phyloP scores from a whole-genome alignment of 1,140 invertebrate species.

The Elysia chlorotica region DNA sequence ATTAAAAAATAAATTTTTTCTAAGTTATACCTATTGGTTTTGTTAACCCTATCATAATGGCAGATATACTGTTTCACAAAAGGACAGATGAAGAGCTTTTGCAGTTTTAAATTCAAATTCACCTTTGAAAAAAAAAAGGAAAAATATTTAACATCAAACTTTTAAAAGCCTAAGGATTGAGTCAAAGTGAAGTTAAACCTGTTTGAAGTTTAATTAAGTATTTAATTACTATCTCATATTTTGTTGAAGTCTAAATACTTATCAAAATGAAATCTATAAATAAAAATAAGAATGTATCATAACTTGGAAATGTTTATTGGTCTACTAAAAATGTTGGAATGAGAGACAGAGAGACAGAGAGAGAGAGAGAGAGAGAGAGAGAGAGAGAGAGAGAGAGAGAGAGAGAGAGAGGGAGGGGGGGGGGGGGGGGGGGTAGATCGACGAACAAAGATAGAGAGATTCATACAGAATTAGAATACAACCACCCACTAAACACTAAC shows the following conservation, averaged over 20 bases:
- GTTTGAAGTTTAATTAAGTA: too few relatives aligned
- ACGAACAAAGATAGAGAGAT: not conserved
- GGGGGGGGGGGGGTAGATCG: not conserved
- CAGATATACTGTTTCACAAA: too few relatives aligned
- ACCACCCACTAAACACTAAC: constrained; percentile 55
- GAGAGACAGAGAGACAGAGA: not conserved
- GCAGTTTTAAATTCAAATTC: not conserved
- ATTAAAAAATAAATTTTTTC: too few relatives aligned
- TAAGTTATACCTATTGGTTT: not conserved
- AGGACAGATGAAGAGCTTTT: not conserved
- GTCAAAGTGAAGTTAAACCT: not conserved
- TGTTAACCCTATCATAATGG: not conserved
- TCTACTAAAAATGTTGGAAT: not conserved
- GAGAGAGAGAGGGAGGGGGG: not conserved
- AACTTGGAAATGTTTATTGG: too few relatives aligned
- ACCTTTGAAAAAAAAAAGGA: not conserved
- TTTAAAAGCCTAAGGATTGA: not conserved
- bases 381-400: not conserved
- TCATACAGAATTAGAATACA: not conserved
- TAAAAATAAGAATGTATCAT: too few relatives aligned
- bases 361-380: not conserved
- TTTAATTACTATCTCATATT: too few relatives aligned
- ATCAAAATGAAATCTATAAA: too few relatives aligned
- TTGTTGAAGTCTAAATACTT: too few relatives aligned
- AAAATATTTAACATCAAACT: not conserved